Evolutionary conservation across 2,888 invertebrate species (phyloP).

Genomic region (Troides aeacus): DNA sequence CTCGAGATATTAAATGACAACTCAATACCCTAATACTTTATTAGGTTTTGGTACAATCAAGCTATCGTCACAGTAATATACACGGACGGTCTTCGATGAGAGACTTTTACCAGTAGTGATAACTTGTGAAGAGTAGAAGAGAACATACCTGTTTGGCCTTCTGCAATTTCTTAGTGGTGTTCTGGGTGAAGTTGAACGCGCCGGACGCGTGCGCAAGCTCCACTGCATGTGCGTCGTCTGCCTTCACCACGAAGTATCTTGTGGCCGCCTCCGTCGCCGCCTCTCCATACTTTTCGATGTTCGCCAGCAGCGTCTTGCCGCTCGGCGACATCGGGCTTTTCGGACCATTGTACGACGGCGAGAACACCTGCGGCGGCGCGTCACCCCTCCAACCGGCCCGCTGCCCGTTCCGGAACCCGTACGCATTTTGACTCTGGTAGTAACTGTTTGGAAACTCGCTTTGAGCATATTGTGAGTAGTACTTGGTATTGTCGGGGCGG

Average conservation of each 20-base stretch:
- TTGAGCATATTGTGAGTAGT: conserved; percentile 49
- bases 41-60: too few relatives aligned
- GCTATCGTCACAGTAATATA: too few relatives aligned
- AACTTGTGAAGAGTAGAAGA: too few relatives aligned
- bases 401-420: conserved; percentile 51
- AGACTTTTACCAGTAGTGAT: too few relatives aligned
- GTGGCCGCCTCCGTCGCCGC: conserved; percentile 38
- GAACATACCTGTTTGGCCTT: conserved; percentile 77
- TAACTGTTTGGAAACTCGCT: conserved; percentile 49
- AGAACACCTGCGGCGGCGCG: conserved; percentile 47
- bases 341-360: conserved; percentile 51
- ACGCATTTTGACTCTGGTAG: conserved; percentile 50
- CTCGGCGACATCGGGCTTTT: conserved; percentile 64
- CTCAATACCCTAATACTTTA: too few relatives aligned
- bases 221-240: conserved; percentile 76
- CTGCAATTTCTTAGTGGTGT: conserved; percentile 81
- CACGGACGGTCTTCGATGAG: too few relatives aligned
- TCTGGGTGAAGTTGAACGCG: conserved; percentile 80
- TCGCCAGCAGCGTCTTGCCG: conserved; percentile 60
- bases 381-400: conserved; percentile 49
- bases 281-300: conserved; percentile 64
- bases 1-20: not conserved
- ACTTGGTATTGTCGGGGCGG: conserved; percentile 45
- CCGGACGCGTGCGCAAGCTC: conserved; percentile 78
- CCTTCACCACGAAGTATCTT: conserved; percentile 82